phyloP scores from a whole-genome alignment of 2,888 invertebrate species.

The Lutraria lutraria region DNA sequence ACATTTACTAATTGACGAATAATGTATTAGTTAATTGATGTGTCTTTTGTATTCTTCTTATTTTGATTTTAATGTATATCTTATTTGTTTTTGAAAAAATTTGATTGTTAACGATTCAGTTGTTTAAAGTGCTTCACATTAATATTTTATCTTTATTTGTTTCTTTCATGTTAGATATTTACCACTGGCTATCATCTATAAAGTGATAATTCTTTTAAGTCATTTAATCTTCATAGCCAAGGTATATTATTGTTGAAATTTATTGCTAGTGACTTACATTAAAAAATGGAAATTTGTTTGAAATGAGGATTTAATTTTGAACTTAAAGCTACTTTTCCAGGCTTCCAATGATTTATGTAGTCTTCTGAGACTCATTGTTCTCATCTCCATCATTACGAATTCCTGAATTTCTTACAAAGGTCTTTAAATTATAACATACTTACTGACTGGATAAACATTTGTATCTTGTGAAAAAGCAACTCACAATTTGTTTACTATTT shows the following conservation, averaged over 20 bases:
- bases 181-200: neutral
- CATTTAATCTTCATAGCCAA: conserved; percentile 3
- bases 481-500: too few species aligned
- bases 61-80: conserved; percentile 21
- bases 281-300: neutral
- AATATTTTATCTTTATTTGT: neutral
- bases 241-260: neutral
- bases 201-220: neutral
- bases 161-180: neutral
- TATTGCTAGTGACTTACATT: neutral
- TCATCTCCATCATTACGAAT: too few species aligned
- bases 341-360: too few species aligned
- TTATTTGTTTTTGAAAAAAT: neutral
- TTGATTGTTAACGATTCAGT: conserved; percentile 2
- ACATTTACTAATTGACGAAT: neutral
- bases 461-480: too few species aligned
- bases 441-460: too few species aligned
- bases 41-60: neutral
- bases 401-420: too few species aligned
- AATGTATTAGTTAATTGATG: neutral
- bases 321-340: too few species aligned
- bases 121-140: conserved; percentile 11
- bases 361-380: too few species aligned
- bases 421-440: too few species aligned
- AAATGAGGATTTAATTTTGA: neutral